A percentile compares a stretch with the other conserved stretches of the same genome.
These are phyloP conservation scores for Aricia agestis DNA, from an alignment of 1,140 invertebrate species.

Conservation along the genomic window DNA sequence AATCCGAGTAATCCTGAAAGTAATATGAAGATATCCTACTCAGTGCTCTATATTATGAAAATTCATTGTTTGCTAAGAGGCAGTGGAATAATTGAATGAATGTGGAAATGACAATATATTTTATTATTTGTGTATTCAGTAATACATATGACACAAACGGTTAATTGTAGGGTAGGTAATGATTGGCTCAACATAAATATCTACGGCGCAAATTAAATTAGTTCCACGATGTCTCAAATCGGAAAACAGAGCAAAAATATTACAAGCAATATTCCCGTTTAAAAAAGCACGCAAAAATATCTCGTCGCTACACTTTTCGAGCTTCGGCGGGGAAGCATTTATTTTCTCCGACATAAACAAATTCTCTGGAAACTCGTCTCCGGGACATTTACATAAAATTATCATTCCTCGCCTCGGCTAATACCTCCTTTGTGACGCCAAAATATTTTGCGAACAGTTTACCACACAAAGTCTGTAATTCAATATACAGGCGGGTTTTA, in stretches of 20 bases:
- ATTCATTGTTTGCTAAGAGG: no score
- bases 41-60: no score
- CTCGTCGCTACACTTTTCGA: not conserved
- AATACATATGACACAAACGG: no score
- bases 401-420: slow-evolving; percentile 45
- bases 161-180: no score
- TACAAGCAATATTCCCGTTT: not conserved
- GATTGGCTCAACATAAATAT: no score
- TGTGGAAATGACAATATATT: no score
- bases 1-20: no score
- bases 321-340: not conserved
- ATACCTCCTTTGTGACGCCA: slow-evolving; percentile 70
- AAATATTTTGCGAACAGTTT: slow-evolving; percentile 74
- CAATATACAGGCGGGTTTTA: slow-evolving; percentile 50
- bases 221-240: not conserved
- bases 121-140: no score
- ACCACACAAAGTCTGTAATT: slow-evolving; percentile 71
- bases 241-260: not conserved
- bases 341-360: slow-evolving; percentile 51
- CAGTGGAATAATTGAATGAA: no score
- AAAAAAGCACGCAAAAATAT: not conserved
- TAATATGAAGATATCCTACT: no score
- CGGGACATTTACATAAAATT: slow-evolving; percentile 67
- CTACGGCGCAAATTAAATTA: not conserved
- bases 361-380: slow-evolving; percentile 52